Conservation (phyloP, 2,113 vertebrate genomes). For the Tylochromis polylepis region DNA sequence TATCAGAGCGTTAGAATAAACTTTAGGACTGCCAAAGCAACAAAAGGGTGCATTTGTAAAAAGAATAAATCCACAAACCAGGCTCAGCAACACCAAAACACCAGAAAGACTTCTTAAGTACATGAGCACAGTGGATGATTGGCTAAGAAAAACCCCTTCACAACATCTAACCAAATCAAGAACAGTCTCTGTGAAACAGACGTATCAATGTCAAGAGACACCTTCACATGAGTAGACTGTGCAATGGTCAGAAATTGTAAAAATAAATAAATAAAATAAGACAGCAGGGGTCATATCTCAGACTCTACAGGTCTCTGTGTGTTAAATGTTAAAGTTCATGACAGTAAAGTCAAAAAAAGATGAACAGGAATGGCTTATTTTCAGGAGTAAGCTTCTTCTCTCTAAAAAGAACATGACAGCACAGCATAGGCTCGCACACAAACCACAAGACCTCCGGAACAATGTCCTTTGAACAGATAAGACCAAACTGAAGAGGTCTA, state of each 20-base stretch:
- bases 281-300: background rate
- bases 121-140: background rate
- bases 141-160: rapidly evolving
- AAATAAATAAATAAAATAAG: background rate
- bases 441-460: background rate
- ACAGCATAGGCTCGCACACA: background rate
- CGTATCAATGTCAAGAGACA: background rate
- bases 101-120: rapidly evolving
- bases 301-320: background rate
- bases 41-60: background rate
- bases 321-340: background rate
- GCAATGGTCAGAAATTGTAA: background rate
- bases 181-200: background rate
- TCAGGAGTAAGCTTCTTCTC: background rate
- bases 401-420: rapidly evolving
- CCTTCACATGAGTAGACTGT: background rate
- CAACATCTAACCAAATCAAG: background rate
- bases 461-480: background rate
- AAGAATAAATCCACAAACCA: background rate
- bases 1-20: background rate
- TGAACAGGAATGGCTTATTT: rapidly evolving
- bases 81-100: background rate
- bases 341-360: background rate
- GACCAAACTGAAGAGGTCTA: rapidly evolving
- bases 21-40: background rate